These are phyloP conservation scores for Chelonia mydas DNA, from an alignment of 2,797 vertebrate species.

Conservation along the genomic window DNA sequence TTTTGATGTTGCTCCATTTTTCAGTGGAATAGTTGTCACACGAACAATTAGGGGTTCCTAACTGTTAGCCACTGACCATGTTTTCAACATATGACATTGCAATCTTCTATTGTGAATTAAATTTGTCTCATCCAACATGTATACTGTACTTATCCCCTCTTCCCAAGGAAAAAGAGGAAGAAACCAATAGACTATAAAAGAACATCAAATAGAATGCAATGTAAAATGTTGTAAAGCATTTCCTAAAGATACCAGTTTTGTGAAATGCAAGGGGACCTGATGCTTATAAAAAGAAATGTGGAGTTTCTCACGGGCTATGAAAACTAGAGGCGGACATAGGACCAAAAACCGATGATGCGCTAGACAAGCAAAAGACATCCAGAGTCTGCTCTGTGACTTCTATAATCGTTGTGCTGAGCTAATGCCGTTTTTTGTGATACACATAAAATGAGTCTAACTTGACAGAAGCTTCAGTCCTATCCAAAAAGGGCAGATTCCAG, in stretches of 20 bases:
- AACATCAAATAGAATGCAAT: not conserved
- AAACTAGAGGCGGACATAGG: conserved; percentile 14
- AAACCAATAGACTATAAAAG: not conserved
- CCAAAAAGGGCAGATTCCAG: not conserved
- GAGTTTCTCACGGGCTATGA: not conserved
- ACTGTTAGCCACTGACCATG: conserved; percentile 20
- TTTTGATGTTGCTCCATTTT: conserved; percentile 62
- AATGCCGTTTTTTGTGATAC: conserved; percentile 8
- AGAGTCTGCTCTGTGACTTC: conserved; percentile 25
- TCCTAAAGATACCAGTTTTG: not conserved
- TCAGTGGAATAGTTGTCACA: conserved; percentile 61
- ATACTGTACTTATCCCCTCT: conserved; percentile 12
- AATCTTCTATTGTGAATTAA: conserved; percentile 24
- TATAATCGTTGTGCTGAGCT: conserved; percentile 1
- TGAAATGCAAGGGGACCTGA: not conserved
- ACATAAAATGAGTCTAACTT: conserved; percentile 37
- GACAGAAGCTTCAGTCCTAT: conserved; percentile 16
- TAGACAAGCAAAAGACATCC: conserved; percentile 38
- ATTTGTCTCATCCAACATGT: conserved; percentile 11
- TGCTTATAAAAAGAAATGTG: not conserved
- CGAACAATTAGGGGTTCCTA: conserved; percentile 19
- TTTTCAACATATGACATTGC: conserved; percentile 43
- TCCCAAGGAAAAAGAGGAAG: not conserved
- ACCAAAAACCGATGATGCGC: conserved; percentile 20
- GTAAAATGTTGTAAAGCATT: not conserved